Base-by-base conservation (phyloP, 2,888 invertebrate genomes). In the Trichopria drosophilae region DNA sequence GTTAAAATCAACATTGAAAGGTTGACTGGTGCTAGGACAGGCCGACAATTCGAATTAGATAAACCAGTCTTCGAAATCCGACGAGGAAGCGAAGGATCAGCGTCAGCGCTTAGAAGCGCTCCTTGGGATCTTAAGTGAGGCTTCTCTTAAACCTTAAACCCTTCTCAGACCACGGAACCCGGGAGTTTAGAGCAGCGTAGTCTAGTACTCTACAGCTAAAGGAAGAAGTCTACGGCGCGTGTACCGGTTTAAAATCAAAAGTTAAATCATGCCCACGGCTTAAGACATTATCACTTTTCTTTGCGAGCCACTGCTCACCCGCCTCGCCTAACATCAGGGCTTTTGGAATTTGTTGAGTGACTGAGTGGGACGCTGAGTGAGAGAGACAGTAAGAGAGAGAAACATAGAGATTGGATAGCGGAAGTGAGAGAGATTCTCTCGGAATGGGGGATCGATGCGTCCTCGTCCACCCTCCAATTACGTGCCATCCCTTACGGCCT, bases 271-370 rank as follows among this genome's bases (percentile, higher is more conserved):
- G 79, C 79, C 80, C 77, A 78, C 77, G 81, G 80, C 81, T 82
- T 81, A 82, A 81, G 81, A 82, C 82, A 82, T 83, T 82, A 82
- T 82, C 82, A 82, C 82, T 82, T 82, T 82, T 81, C 81, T 81
- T 81, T 80, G 59, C 63, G 53, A 59, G 60, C 61, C 61, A 59
- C 53, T 59, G 64, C 60, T 62, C 60, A 51, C 48, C 55, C 59
- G 53, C 55, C 51, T 52, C n/a, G n/a, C n/a, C n/a, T n/a, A n/a
- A n/a, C n/a, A n/a, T n/a, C n/a, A n/a, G n/a, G n/a, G n/a, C n/a
- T 53, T 57, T 54, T 51, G 36, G 57, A 46, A 52, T 49, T 51
- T 41, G 49, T 53, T 55, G 37, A 45, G 47, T 18, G 53, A 40
- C 51, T 42, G 44, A 43, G 26, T 44, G 47, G 29, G 49, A 47